Base-by-base conservation (phyloP, 2,888 invertebrate species). In the Lithodes maja region DNA sequence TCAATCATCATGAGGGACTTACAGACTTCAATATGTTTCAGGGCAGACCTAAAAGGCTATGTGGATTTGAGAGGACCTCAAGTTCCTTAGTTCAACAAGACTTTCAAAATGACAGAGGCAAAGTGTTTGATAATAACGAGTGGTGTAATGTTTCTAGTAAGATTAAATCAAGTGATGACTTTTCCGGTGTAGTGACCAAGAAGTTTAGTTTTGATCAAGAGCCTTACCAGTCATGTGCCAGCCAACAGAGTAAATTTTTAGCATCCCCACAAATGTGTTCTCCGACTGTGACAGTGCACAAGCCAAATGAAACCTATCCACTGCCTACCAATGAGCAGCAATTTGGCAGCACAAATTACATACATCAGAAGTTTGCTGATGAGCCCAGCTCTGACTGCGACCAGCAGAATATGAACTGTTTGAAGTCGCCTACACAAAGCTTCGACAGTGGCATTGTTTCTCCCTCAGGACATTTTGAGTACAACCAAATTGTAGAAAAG, bases 141-240 rank as follows among this genome's bases (percentile, higher is more conserved):
- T 83, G 83, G 87, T 68, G 54, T n/a, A 78, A 7, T 78, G 49
- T 53, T 53, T 33, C 54, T 1, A 50, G 54, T 33, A 78, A 83
- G 53, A 5, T 33, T 49, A 50, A 33, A 33, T 75, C 84, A 33
- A 7, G 12, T 7, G 78, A 71, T 69, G 82, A 83, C 68, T 83
- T 83, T 52, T 83, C 9, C 5, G 52, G 77, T 61, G 83, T 69
- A 53, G 83, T 77, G 12, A 83, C 82, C 54, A 78, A 77, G 69
- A 87, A 78, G 17, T 87, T 87, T 61, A 83, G 53, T n/a, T 87
- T 83, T 78, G 77, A 87, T 3, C 49, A 53, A 69, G 83, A 87
- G 50, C n/a, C 17, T 54, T 7, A 12, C 55, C 69, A 17, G 54
- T 17, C 68, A 33, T 2, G 52, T n/a, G 33, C 33, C n/a, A 5